These are phyloP conservation scores for Pelmatolapia mariae DNA, from an alignment of 2,113 vertebrate genomes.

Conservation along the genomic window DNA sequence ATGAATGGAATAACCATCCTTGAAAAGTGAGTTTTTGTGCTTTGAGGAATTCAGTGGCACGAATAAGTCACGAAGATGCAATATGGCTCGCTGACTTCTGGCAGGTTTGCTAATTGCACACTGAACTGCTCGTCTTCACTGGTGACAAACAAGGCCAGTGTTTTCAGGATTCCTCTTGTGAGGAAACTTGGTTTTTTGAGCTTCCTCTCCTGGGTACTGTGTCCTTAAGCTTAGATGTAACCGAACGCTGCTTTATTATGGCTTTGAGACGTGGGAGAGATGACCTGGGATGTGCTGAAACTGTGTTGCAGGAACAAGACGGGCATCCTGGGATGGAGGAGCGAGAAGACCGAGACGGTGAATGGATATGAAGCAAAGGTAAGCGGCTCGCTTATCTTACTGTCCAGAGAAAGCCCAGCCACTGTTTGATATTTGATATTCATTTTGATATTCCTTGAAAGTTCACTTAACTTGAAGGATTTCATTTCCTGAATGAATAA, in stretches of 20 bases:
- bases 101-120: conserved; percentile 11
- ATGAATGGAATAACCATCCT: not conserved
- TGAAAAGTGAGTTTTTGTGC: not conserved
- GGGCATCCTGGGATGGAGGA: conserved; percentile 95
- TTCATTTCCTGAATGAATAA: not conserved
- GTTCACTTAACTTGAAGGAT: not conserved
- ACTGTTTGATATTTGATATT: not conserved
- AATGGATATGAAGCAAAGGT: conserved; percentile 98
- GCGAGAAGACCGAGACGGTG: conserved; percentile 92
- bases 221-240: not conserved
- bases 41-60: not conserved
- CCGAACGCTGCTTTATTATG: not conserved
- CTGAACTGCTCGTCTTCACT: not conserved
- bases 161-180: not conserved
- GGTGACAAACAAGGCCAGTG: not conserved
- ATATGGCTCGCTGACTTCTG: conserved; percentile 1
- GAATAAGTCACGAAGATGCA: not conserved
- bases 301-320: conserved; percentile 88
- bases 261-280: not conserved
- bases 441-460: not conserved
- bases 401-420: not conserved
- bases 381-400: conserved; percentile 1
- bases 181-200: not conserved
- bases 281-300: not conserved
- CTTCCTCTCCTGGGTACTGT: not conserved